Evolutionary conservation across 2,888 invertebrate species (phyloP).

Genomic region (Melanchra persicariae): DNA sequence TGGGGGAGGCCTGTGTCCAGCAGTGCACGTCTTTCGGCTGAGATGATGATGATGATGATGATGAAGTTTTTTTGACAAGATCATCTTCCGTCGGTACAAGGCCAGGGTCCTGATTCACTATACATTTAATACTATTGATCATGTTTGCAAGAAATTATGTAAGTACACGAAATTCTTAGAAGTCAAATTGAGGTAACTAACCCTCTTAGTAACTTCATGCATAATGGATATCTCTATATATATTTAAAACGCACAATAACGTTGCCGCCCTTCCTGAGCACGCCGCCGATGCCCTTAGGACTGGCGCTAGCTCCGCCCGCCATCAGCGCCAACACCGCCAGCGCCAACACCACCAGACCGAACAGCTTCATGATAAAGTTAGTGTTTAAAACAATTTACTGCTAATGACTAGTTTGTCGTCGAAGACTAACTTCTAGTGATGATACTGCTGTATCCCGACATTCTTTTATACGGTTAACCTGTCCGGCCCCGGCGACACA

Average conservation of each 20-base stretch:
- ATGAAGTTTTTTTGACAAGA: neutral
- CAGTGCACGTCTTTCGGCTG: no score
- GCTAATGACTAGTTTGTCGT: neutral
- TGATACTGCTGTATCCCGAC: neutral
- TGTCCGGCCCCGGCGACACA: no score
- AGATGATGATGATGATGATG: no score
- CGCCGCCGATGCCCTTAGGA: constrained; percentile 47
- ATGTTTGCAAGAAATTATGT: neutral
- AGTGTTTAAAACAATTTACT: neutral
- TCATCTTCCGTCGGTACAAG: neutral
- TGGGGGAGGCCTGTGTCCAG: no score
- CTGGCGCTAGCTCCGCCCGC: constrained; percentile 42
- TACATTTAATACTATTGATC: neutral
- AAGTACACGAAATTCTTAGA: no score
- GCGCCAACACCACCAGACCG: constrained; percentile 36
- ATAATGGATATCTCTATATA: no score
- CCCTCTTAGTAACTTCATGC: no score
- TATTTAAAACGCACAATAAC: constrained; percentile 61
- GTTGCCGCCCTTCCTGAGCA: constrained; percentile 68
- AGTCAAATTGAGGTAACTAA: no score
- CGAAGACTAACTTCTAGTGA: constrained; percentile 8
- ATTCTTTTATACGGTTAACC: constrained; percentile 26
- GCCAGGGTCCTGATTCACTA: neutral
- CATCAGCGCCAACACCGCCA: constrained; percentile 49
- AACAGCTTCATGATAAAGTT: constrained; percentile 48